phyloP scores from a whole-genome alignment of 64 coral and sea anemone genomes.

The Orbicella faveolata region DNA sequence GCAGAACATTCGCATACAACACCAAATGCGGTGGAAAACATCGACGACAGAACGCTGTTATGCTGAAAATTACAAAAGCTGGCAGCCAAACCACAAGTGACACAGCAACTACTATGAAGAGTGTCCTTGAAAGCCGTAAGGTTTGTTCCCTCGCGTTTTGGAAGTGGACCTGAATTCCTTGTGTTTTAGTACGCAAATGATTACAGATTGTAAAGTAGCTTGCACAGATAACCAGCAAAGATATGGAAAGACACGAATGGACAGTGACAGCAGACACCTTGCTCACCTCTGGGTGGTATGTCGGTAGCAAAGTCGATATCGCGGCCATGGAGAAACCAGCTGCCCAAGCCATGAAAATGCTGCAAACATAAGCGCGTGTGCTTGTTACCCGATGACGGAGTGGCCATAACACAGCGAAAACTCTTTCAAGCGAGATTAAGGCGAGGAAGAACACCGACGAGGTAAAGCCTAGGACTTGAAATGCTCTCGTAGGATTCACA shows the following conservation, averaged over 20 bases:
- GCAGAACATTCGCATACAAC: background rate
- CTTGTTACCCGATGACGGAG: background rate
- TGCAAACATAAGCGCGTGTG: background rate
- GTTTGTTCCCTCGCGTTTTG: background rate
- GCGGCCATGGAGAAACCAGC: background rate
- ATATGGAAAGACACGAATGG: background rate
- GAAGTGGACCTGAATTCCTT: background rate
- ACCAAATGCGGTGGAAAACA: background rate
- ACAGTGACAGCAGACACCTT: background rate
- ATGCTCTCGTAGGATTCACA: background rate
- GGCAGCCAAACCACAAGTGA: constrained; percentile 10
- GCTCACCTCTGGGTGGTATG: background rate
- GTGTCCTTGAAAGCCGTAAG: background rate
- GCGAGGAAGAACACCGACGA: constrained; percentile 8
- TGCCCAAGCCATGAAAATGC: background rate
- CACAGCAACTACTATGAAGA: background rate
- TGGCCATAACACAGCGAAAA: background rate
- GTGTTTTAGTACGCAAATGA: background rate
- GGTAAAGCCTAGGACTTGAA: background rate
- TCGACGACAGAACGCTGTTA: background rate
- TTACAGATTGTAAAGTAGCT: background rate
- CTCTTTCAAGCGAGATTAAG: background rate
- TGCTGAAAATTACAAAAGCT: background rate
- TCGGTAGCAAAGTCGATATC: background rate
- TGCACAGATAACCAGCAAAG: background rate